Conservation (phyloP, 2,797 vertebrate species). For the Manis crassicaudata region DNA sequence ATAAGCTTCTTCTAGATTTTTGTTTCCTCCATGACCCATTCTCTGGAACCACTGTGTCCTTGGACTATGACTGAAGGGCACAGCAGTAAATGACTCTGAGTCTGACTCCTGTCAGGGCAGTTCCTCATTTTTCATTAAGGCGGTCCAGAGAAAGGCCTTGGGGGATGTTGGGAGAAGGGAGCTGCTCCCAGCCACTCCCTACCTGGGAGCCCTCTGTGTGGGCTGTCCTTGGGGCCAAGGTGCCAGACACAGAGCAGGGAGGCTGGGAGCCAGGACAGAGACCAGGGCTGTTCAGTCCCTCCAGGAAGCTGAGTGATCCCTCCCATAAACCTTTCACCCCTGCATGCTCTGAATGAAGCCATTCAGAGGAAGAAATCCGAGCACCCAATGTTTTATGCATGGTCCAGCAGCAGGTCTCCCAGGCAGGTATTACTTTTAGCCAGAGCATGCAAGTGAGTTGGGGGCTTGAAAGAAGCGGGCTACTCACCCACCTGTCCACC, state of each 20-base stretch:
- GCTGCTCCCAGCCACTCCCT: too few species aligned
- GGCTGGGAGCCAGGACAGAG: background rate
- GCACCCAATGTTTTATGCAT: slow-evolving; percentile 54
- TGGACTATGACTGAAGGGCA: background rate
- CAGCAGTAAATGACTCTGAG: background rate
- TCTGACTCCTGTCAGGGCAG: background rate
- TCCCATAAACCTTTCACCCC: slow-evolving; percentile 64
- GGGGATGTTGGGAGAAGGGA: background rate
- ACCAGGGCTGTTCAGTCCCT: background rate
- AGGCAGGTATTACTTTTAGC: slow-evolving; percentile 69
- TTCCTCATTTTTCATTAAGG: background rate
- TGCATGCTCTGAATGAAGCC: slow-evolving; percentile 73
- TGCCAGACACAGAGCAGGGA: background rate
- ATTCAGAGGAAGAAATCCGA: slow-evolving; percentile 73
- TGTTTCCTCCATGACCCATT: background rate
- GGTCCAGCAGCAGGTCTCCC: background rate
- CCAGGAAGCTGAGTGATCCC: slow-evolving; percentile 59
- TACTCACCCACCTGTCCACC: slow-evolving; percentile 45
- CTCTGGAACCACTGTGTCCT: background rate
- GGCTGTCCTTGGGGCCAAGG: background rate
- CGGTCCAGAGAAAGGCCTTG: background rate
- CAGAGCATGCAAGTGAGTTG: background rate
- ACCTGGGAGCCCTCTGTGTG: background rate
- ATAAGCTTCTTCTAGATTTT: background rate
- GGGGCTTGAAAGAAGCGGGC: background rate